These are phyloP conservation scores for Pygathrix nemaeus DNA, from an alignment of 2,113 vertebrate genomes.

Conservation along the genomic window DNA sequence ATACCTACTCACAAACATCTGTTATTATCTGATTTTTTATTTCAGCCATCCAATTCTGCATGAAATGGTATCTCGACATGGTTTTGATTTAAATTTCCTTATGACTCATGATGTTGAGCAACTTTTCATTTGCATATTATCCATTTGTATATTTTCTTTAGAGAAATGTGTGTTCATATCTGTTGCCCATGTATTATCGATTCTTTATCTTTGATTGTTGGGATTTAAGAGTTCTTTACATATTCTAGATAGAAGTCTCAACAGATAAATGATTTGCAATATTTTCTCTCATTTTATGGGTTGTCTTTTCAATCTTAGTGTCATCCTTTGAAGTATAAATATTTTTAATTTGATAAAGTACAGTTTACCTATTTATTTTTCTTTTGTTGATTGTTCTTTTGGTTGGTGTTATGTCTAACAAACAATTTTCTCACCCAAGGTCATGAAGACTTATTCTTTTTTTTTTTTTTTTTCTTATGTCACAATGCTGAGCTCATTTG, in stretches of 20 bases:
- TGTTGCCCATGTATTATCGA: background rate
- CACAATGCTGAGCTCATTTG: background rate
- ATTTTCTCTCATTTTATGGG: too few species aligned
- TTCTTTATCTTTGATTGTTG: background rate
- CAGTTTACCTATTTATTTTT: background rate
- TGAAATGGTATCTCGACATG: background rate
- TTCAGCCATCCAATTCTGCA: background rate
- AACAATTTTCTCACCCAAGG: background rate
- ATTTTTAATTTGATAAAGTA: background rate
- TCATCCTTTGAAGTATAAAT: background rate
- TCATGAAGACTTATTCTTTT: background rate
- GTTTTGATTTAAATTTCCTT: background rate
- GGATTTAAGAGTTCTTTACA: background rate
- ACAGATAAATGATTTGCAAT: background rate
- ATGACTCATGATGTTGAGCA: background rate
- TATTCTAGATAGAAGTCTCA: background rate
- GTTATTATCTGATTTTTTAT: background rate
- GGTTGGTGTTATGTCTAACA: background rate
- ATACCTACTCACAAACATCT: background rate
- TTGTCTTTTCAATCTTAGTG: background rate
- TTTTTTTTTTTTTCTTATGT: background rate
- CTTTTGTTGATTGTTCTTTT: background rate
- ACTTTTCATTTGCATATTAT: background rate
- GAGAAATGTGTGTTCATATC: background rate
- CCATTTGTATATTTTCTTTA: background rate